Evolutionary conservation across 2,888 invertebrate genomes (phyloP).

Genomic region (Polydrusus tereticollis): DNA sequence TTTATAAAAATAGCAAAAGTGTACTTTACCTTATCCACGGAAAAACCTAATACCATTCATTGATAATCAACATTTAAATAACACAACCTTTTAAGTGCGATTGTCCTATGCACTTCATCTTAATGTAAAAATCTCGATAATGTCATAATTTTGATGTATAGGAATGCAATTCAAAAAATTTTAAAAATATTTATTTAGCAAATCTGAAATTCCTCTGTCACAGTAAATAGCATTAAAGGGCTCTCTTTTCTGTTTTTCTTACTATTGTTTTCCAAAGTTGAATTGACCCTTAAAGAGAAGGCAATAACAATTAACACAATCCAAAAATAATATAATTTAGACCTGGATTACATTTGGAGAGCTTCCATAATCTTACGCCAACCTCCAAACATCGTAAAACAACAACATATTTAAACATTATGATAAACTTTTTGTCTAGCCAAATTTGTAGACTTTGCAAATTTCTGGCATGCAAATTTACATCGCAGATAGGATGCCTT

Average conservation of each 20-base stretch:
- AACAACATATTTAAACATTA: neutral
- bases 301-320: too few relatives aligned
- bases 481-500: neutral
- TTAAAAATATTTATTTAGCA: neutral
- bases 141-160: neutral
- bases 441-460: slow-evolving; percentile 19
- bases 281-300: too few relatives aligned
- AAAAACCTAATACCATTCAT: too few relatives aligned
- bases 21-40: too few relatives aligned
- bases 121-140: neutral
- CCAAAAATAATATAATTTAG: too few relatives aligned
- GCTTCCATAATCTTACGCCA: neutral
- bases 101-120: neutral
- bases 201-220: neutral
- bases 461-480: neutral
- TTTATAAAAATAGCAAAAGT: too few relatives aligned
- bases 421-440: slow-evolving; percentile 12
- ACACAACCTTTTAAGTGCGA: too few relatives aligned
- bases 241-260: too few relatives aligned
- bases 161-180: neutral
- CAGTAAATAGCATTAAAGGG: neutral
- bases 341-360: neutral
- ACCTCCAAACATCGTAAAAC: neutral
- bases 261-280: too few relatives aligned
- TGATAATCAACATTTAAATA: too few relatives aligned